phyloP scores from a whole-genome alignment of 2,797 vertebrate species.

The Borostomias antarcticus region DNA sequence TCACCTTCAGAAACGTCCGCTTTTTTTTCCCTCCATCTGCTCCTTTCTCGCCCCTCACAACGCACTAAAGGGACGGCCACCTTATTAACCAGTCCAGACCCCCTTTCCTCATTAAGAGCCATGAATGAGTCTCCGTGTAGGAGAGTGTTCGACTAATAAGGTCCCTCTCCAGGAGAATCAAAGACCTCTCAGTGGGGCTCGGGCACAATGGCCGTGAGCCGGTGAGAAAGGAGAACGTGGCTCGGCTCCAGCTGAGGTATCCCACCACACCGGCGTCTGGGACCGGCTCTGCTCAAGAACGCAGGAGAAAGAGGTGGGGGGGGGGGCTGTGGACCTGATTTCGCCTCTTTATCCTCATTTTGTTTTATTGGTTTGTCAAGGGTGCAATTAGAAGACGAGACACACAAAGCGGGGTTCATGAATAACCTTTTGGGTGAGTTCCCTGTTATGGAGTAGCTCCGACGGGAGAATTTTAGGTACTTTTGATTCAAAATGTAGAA shows the following conservation, averaged over 20 bases:
- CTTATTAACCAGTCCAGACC: conserved; percentile 27
- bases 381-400: neutral
- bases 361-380: conserved; percentile 7
- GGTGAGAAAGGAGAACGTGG: neutral
- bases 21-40: neutral
- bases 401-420: neutral
- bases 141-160: conserved; percentile 32
- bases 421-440: neutral
- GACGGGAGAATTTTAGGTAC: too few species aligned
- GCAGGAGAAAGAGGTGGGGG: neutral
- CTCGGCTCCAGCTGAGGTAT: neutral
- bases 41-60: neutral
- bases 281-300: neutral
- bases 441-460: neutral
- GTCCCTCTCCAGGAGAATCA: conserved; percentile 28
- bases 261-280: conserved; percentile 1
- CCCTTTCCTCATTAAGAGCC: conserved; percentile 15
- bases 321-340: neutral
- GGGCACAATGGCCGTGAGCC: conserved; percentile 1
- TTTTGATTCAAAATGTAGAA: too few species aligned
- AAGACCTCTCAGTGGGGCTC: conserved; percentile 12
- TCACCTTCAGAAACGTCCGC: neutral
- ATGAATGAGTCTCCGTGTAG: conserved; percentile 21
- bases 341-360: conserved; percentile 4
- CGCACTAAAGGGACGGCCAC: conserved; percentile 4